Base-by-base conservation (phyloP, 1,140 invertebrate species). In the Caligus rogercresseyi region DNA sequence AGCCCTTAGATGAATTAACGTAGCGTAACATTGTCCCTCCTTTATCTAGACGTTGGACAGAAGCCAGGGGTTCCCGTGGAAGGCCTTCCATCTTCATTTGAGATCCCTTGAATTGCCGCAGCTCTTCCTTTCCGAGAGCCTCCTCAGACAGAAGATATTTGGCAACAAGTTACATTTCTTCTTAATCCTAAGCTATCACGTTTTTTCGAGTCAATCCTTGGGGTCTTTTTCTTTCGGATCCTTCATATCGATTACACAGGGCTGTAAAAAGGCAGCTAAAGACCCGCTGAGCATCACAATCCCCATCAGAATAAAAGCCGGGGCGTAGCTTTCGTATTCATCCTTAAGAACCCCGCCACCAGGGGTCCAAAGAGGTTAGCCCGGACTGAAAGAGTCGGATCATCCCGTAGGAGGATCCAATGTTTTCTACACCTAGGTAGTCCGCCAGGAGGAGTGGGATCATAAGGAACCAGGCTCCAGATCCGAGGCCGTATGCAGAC, bases 401-500 rank as follows among this genome's bases (percentile, higher is more conserved):
- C 20, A 85, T 74, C 3, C 83, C 83, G 68, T 84, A 85, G 18
- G 80, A 83, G 11, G 82, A 83, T 43, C 81, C 82, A 64, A 85
- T 83, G 56, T 80, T 77, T 26, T 83, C 81, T 1, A 78, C 82
- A 2, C 83, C 83, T 67, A 83, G 83, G 18, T 84, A 76, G 70
- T 84, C 82, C 1, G 82, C 81, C 19, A 85, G 74, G 19, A 85
- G 72, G 16, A 84, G 81, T 0, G 83, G 83, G 64, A 85, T 81
- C 25, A 85, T 69, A 2, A 85, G 77, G 69, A 84, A 84, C 83
- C 83, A 85, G 68, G 81, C 81, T 3, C 83, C 83, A 25, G 84
- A 74, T 65, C 82, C 83, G 0, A 85, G 68, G 1, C 83, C 82
- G 66, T 83, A 85, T 53, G 80, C 77, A 19, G 79, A 80, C 64